Evolutionary conservation across 1,140 invertebrate genomes (phyloP).

Genomic region (Drosophila arizonae): DNA sequence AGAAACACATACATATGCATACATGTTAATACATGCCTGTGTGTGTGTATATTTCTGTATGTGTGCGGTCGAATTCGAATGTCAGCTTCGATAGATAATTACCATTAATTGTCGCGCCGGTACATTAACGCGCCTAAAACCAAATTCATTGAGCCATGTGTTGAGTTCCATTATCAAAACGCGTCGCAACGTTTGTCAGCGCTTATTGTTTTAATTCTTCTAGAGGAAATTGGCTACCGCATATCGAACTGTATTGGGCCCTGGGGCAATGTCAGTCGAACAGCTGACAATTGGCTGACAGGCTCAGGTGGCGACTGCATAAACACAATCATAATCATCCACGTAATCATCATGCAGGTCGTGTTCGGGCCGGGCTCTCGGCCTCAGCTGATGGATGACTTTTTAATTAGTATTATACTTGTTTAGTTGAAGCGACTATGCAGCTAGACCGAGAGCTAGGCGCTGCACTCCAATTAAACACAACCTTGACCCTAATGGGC

Average conservation of each 20-base stretch:
- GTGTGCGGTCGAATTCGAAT: conserved; percentile 44
- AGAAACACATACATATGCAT: conserved; percentile 1
- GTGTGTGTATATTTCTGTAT: conserved; percentile 4
- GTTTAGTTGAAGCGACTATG: conserved; percentile 31
- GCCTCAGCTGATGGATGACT: conserved; percentile 55
- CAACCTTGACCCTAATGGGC: conserved; percentile 74
- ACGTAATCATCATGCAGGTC: not conserved
- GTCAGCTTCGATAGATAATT: conserved; percentile 62
- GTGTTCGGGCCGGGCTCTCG: conserved; percentile 12
- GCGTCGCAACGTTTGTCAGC: conserved; percentile 58
- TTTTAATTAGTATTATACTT: conserved; percentile 63
- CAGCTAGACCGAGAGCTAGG: not conserved
- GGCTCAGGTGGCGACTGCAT: conserved; percentile 55
- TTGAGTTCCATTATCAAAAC: conserved; percentile 49
- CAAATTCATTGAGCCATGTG: conserved; percentile 63
- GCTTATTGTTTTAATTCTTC: conserved; percentile 72
- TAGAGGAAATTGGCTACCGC: conserved; percentile 27
- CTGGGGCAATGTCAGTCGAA: conserved; percentile 19
- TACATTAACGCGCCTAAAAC: conserved; percentile 50
- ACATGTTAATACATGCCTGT: not conserved
- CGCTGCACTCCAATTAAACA: conserved; percentile 55
- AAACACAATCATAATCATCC: not conserved
- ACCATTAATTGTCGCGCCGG: conserved; percentile 68
- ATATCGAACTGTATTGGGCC: conserved; percentile 19
- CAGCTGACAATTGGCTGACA: conserved; percentile 41